Percentiles rank a stretch among this genome's conserved stretches.
Conservation (phyloP, 2,113 vertebrate species). For the Rhombomys opimus region DNA sequence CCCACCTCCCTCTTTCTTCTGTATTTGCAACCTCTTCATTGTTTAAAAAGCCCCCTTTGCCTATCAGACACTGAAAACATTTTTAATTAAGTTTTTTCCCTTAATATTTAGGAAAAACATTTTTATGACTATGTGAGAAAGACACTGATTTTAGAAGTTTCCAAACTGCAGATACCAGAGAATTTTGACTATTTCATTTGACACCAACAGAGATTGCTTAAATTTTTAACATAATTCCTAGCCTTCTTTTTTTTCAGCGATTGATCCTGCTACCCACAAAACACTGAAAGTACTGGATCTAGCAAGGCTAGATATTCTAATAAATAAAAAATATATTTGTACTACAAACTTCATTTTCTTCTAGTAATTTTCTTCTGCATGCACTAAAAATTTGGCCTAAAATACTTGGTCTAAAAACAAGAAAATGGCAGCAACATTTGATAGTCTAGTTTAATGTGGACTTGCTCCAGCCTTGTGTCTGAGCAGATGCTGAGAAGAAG, state of each 20-base stretch:
- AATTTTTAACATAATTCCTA: slow-evolving; percentile 22
- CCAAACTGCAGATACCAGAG: slow-evolving; percentile 32
- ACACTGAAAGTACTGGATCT: not conserved
- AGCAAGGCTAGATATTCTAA: slow-evolving; percentile 40
- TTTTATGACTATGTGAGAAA: slow-evolving; percentile 23
- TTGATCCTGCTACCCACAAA: slow-evolving; percentile 30
- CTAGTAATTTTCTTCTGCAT: slow-evolving; percentile 20
- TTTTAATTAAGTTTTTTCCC: not conserved
- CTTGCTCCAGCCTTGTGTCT: not conserved
- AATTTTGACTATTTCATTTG: slow-evolving; percentile 38
- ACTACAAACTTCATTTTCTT: not conserved
- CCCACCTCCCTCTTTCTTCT: not conserved
- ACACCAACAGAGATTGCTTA: slow-evolving; percentile 2
- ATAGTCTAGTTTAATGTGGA: not conserved
- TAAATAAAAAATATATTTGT: not conserved
- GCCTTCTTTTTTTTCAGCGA: slow-evolving; percentile 12
- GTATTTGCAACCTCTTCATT: not conserved
- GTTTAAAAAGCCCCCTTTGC: not conserved
- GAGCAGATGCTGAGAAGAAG: slow-evolving; percentile 7
- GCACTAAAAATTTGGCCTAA: slow-evolving; percentile 32
- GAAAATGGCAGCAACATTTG: not conserved
- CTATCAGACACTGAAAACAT: not conserved
- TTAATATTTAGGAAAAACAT: slow-evolving; percentile 23
- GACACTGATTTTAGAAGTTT: slow-evolving; percentile 41
- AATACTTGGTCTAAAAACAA: not conserved